phyloP scores from a whole-genome alignment of 2,797 vertebrate species.

The Epinephelus malabaricus region DNA sequence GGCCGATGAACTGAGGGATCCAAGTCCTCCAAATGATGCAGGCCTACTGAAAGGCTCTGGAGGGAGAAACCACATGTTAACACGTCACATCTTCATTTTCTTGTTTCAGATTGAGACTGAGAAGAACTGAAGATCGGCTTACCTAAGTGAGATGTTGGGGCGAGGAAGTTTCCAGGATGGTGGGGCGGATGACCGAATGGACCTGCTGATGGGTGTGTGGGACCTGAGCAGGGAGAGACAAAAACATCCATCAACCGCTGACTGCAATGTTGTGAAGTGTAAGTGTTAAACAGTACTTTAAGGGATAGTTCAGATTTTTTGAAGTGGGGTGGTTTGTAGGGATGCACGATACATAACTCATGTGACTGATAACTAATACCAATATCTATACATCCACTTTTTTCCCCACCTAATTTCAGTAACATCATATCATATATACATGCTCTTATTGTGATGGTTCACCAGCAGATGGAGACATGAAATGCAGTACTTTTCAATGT shows the following conservation, averaged over 20 bases:
- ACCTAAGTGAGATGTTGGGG: slow-evolving; percentile 95
- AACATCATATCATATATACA: too few species aligned
- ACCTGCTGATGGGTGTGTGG: slow-evolving; percentile 91
- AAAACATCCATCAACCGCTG: neutral
- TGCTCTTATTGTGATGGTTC: too few species aligned
- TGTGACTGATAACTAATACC: too few species aligned
- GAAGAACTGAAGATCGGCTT: slow-evolving; percentile 42
- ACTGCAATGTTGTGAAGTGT: neutral
- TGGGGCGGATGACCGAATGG: slow-evolving; percentile 93
- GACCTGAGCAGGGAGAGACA: slow-evolving; percentile 83
- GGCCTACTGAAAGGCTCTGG: slow-evolving; percentile 94
- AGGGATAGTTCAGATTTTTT: too few species aligned
- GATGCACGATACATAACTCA: too few species aligned
- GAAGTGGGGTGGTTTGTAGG: too few species aligned
- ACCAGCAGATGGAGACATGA: too few species aligned
- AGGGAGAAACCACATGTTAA: slow-evolving; percentile 31
- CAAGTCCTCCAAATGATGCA: slow-evolving; percentile 93
- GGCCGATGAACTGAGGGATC: slow-evolving; percentile 93
- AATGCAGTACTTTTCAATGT: too few species aligned
- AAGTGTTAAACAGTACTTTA: neutral
- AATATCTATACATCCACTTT: too few species aligned
- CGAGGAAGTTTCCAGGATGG: slow-evolving; percentile 95
- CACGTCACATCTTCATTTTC: neutral
- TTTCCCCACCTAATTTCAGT: too few species aligned
- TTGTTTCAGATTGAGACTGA: neutral